Base-by-base conservation (phyloP, 1,140 invertebrate species). In the Conus ventricosus region DNA sequence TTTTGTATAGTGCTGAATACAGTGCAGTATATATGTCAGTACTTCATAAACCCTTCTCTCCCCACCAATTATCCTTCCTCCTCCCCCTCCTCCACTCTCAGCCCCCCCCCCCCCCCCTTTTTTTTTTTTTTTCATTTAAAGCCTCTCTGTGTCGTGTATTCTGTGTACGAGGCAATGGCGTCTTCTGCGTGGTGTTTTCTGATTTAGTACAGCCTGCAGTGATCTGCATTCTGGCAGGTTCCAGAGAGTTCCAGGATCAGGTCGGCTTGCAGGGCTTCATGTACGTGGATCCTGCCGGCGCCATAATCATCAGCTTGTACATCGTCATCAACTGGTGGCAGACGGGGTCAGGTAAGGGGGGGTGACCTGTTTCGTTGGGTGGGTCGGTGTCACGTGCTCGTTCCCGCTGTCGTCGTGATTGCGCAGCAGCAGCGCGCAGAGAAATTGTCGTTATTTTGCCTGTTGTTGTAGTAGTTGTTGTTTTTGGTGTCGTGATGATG, bases 271-370 rank as follows among this genome's bases (percentile, higher is more conserved):
- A 90, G 11, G 91, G 88, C 13, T 90, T 94, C 57, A 85, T 90
- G 13, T 96, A 95, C 91, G 90, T 95, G 25, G 96, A 96, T 91
- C 96, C 96, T 3, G 91, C 95, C 8, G 96, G 96, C 20, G 96
- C 96, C 60, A 95, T 96, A 17, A 51, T 95, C 7, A 95, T 95
- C 67, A 93, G 93, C 83, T 85, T 95, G n/a, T 96, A 95, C 90
- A 95, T 96, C 81, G 87, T 94, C 15, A 57, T 93, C 80, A 95
- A 92, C 90, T 95, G 95, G 95, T 94, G 93, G 91, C 91, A 85
- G 51, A 95, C 93, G 20, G 94, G 94, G 55, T 92, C 90, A 67
- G 92, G 94, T 95, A 88, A 87, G 88, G 87, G 88, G 87, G 39
- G 3, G 39, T 39, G 39, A 0, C 39, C 39, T 39, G 39, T 23